Evolutionary conservation across 2,888 invertebrate genomes (phyloP).

Genomic region (Morinoia aosen): DNA sequence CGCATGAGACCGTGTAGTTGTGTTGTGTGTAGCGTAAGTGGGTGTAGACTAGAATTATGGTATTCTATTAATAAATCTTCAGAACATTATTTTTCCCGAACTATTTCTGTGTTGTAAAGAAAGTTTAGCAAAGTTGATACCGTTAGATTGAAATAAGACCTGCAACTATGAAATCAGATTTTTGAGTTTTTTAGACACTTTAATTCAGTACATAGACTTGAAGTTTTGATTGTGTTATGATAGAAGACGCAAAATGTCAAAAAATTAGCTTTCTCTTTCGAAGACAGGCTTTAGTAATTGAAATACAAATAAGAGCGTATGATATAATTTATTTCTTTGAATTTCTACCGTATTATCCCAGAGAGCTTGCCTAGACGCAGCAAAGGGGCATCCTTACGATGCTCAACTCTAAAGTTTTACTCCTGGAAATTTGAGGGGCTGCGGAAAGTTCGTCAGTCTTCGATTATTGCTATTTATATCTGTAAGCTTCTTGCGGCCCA

Average conservation of each 20-base stretch:
- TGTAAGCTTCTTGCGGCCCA: too few species aligned
- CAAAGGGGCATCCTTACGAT: not conserved
- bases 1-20: not conserved
- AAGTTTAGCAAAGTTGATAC: not conserved
- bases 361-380: not conserved
- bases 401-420: not conserved
- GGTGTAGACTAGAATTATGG: not conserved
- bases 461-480: too few species aligned
- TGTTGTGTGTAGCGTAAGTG: not conserved
- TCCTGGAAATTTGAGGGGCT: too few species aligned
- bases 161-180: not conserved
- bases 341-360: too few species aligned
- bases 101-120: not conserved
- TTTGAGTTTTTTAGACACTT: not conserved
- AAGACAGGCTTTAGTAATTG: not conserved
- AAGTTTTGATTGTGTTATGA: not conserved
- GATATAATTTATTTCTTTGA: too few species aligned
- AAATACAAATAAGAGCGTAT: not conserved
- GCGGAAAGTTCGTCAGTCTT: too few species aligned
- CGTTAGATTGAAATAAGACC: not conserved
- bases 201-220: not conserved
- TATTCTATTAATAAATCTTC: not conserved
- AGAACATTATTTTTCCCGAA: not conserved
- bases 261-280: not conserved
- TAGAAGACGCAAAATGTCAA: not conserved